phyloP scores from a whole-genome alignment of 2,797 vertebrate genomes.

The Antennarius maculatus region DNA sequence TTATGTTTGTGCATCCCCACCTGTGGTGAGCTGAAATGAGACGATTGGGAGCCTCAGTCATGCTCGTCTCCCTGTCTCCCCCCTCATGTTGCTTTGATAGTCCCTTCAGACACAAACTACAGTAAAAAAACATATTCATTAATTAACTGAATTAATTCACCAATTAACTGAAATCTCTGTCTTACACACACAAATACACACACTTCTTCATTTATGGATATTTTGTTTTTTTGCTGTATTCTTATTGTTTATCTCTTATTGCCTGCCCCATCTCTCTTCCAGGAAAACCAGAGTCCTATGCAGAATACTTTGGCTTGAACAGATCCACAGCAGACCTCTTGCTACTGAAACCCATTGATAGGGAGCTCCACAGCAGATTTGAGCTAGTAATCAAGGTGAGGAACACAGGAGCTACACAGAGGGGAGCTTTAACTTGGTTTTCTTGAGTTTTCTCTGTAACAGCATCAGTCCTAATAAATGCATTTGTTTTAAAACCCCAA shows the following conservation, averaged over 20 bases:
- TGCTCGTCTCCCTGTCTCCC: not conserved
- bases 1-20: constrained; percentile 31
- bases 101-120: constrained; percentile 26
- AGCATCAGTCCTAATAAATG: not conserved
- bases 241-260: not conserved
- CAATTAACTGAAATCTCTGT: constrained; percentile 35
- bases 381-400: constrained; percentile 99
- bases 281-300: constrained; percentile 93
- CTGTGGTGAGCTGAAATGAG: constrained; percentile 68
- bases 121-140: constrained; percentile 51
- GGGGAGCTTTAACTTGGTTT: constrained; percentile 15
- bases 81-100: constrained; percentile 7
- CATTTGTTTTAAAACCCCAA: not conserved
- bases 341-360: constrained; percentile 90
- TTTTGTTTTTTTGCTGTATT: constrained; percentile 7
- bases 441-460: not conserved
- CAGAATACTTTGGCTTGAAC: constrained; percentile 91
- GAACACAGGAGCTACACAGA: not conserved
- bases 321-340: constrained; percentile 89
- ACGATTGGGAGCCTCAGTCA: constrained; percentile 56
- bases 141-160: constrained; percentile 35
- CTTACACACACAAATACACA: constrained; percentile 3
- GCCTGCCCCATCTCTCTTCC: constrained; percentile 16
- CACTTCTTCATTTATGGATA: not conserved
- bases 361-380: constrained; percentile 92